phyloP scores from a whole-genome alignment of 2,888 invertebrate species.

The Melanostoma scalare region DNA sequence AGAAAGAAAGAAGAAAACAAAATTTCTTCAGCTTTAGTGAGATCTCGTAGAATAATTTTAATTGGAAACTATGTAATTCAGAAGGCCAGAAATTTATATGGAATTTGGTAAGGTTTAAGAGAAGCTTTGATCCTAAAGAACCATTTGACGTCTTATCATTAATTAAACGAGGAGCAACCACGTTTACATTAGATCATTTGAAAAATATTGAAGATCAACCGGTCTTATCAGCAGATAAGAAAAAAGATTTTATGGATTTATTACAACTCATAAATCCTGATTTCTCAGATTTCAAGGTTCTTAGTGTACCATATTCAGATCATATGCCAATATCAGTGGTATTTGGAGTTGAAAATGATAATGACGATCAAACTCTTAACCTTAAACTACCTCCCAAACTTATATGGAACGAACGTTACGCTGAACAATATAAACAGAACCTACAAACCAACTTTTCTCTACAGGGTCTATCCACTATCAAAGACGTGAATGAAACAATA shows the following conservation, averaged over 20 bases:
- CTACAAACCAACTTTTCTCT: too few relatives aligned
- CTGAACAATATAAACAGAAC: too few relatives aligned
- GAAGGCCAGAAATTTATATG: slow-evolving; percentile 22
- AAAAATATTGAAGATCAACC: slow-evolving; percentile 46
- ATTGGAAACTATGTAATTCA: slow-evolving; percentile 17
- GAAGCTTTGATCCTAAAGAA: slow-evolving; percentile 19
- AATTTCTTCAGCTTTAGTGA: slow-evolving; percentile 9
- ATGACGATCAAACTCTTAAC: too few relatives aligned
- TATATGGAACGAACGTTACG: too few relatives aligned
- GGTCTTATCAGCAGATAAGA: slow-evolving; percentile 14
- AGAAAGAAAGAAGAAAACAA: too few relatives aligned
- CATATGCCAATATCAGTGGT: too few relatives aligned
- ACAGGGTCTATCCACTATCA: too few relatives aligned
- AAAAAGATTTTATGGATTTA: slow-evolving; percentile 21
- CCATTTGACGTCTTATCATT: slow-evolving; percentile 6
- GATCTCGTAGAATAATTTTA: background rate
- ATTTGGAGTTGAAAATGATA: too few relatives aligned
- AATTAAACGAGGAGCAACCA: slow-evolving; percentile 32
- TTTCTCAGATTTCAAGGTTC: too few relatives aligned
- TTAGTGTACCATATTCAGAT: too few relatives aligned
- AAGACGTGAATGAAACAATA: too few relatives aligned
- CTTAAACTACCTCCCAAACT: too few relatives aligned
- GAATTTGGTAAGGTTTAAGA: slow-evolving; percentile 14
- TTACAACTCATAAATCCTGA: slow-evolving; percentile 38
- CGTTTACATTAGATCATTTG: background rate